Evolutionary conservation across 2,888 invertebrate species (phyloP), one percentile per base, ranked within the genome.

Genomic region (Philereme vetulata): DNA sequence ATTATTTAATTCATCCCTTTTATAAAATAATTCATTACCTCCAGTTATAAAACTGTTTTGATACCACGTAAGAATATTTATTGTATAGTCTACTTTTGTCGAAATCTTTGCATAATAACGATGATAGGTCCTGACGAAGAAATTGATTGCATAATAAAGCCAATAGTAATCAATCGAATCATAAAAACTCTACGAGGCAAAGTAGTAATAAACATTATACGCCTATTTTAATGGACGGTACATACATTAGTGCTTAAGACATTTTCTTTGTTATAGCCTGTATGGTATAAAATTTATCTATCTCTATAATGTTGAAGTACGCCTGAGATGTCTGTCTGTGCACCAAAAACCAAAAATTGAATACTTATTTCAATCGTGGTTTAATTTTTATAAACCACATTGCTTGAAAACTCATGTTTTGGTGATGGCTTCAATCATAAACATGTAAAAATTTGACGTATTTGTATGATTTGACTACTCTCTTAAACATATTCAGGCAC

Each of bases 251-350:
- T 71, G 74, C 69, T 70, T 76, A 76, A 79, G 81, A 81, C 72
- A 78, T 80, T 80, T 72, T 76, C 72, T 72, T 80, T 76, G 76
- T 82, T 80, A 85, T 81, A 81, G 75, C 77, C 71, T 72, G 74
- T 74, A 67, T 73, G 71, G 67, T 68, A 68, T 70, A 80, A 87
- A 84, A 87, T 88, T 84, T 87, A 88, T 86, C 84, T 83, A 83
- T 54, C 36, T 35, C 53, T 61, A 50, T 50, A 8, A 40, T 56
- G 47, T 46, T 57, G 47, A 52, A 42, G 21, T 35, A 33, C 32
- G 21, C 10, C 21, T n/a, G 10, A 51, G 47, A 43, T 57, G 51
- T 42, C 47, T 47, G 42, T 10, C n/a, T 11, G 44, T 4, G 21
- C 11, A 21, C 8, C 7, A 6, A 38, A 38, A 8, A 4, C 21